A percentile compares a stretch with the other conserved stretches of the same genome.
Evolutionary conservation across 1,140 invertebrate genomes (phyloP).

Genomic region (Condylostylus longicornis): DNA sequence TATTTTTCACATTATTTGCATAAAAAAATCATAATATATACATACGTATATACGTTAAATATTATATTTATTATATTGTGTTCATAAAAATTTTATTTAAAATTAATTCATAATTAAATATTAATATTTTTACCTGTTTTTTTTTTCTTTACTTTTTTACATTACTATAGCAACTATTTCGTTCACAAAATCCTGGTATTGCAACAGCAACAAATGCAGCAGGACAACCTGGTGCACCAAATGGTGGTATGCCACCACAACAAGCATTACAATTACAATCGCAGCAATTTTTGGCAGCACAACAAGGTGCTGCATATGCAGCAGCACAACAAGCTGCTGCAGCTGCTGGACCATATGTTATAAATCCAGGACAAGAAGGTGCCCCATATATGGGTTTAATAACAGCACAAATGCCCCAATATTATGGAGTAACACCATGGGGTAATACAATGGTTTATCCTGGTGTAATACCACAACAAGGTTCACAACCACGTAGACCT

Average conservation of each 20-base stretch:
- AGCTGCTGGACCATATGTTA: constrained; percentile 69
- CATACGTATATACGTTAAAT: too few species aligned
- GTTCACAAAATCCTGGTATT: constrained; percentile 54
- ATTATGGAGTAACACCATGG: constrained; percentile 69
- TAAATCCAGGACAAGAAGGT: constrained; percentile 52
- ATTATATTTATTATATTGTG: too few species aligned
- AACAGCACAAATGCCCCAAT: constrained; percentile 57
- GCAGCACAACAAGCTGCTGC: constrained; percentile 38
- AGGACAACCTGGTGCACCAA: constrained; percentile 45
- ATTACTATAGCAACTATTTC: constrained; percentile 79
- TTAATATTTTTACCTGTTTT: constrained; percentile 9
- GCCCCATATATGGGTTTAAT: constrained; percentile 43
- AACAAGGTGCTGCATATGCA: constrained; percentile 18
- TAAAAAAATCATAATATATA: too few species aligned
- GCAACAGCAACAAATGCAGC: constrained; percentile 46
- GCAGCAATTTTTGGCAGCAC: constrained; percentile 31
- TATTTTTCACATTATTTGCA: too few species aligned
- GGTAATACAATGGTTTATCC: constrained; percentile 71
- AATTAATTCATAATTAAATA: too few species aligned
- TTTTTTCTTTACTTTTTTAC: constrained; percentile 33
- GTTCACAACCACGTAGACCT: constrained; percentile 52
- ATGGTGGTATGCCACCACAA: constrained; percentile 41
- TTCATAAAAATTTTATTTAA: too few species aligned
- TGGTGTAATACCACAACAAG: constrained; percentile 54
- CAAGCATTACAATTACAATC: constrained; percentile 57